A percentile compares a stretch with the other conserved stretches of the same genome.
Evolutionary conservation across 2,888 invertebrate species (phyloP).

Genomic region (Calameuta pallipes): DNA sequence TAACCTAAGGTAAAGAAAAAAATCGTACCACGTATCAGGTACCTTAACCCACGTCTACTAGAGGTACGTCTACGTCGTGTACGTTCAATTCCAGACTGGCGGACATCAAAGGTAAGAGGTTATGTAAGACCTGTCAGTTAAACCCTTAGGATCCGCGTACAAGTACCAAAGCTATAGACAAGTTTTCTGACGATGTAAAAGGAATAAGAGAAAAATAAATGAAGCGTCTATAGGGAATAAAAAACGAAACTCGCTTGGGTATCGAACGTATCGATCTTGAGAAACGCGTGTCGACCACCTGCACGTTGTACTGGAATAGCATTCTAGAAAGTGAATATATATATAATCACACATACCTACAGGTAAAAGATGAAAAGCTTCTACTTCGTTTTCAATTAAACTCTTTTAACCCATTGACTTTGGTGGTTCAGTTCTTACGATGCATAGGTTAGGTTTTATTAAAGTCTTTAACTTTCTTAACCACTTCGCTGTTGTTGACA

Average conservation of each 20-base stretch:
- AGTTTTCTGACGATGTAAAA: not conserved
- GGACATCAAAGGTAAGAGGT: not conserved
- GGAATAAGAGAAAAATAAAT: not conserved
- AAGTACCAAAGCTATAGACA: not conserved
- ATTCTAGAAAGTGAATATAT: not conserved
- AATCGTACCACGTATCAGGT: no score
- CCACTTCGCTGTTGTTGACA: not conserved
- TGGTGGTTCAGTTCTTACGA: not conserved
- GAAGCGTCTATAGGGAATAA: not conserved
- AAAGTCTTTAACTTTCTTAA: not conserved
- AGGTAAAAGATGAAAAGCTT: not conserved
- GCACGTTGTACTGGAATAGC: not conserved
- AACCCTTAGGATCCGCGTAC: not conserved
- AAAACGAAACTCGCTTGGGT: not conserved
- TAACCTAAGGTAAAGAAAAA: no score
- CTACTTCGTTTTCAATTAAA: not conserved
- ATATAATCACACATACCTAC: not conserved
- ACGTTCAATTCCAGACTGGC: not conserved
- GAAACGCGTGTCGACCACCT: not conserved
- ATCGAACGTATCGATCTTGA: not conserved
- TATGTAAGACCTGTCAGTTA: not conserved
- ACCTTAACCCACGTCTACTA: no score
- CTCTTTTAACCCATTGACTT: not conserved
- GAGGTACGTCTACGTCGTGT: no score
- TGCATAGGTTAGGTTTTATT: not conserved